Percentiles rank a stretch among this genome's conserved stretches.
Conservation (phyloP, 2,797 vertebrate genomes). For the Botia kubotai region DNA sequence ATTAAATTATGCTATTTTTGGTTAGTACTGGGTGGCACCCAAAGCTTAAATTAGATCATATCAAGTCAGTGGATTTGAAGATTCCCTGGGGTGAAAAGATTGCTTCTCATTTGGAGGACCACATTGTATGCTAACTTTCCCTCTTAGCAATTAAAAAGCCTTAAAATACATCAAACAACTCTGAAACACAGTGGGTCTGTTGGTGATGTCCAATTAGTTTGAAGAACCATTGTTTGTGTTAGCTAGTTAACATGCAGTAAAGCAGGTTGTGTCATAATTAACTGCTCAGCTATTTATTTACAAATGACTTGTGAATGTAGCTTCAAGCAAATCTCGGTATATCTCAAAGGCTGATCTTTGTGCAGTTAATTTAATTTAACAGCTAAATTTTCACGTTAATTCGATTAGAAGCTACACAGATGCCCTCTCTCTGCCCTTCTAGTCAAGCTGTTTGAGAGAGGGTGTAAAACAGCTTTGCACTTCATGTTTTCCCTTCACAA, state of each 20-base stretch:
- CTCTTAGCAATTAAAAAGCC: constrained; percentile 29
- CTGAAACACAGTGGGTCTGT: neutral
- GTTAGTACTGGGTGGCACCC: neutral
- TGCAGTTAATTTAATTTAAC: constrained; percentile 49
- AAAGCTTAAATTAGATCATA: constrained; percentile 21
- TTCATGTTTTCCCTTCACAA: constrained; percentile 40
- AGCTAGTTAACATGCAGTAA: constrained; percentile 16
- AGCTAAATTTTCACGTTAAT: constrained; percentile 41
- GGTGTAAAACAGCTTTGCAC: constrained; percentile 51
- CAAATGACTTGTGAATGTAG: constrained; percentile 23
- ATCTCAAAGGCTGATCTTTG: constrained; percentile 27
- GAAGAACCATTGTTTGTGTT: neutral
- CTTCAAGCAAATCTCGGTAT: constrained; percentile 24
- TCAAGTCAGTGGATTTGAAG: neutral
- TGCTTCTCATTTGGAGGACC: constrained; percentile 10
- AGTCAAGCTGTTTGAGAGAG: constrained; percentile 48
- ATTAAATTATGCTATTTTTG: constrained; percentile 3
- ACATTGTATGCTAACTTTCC: constrained; percentile 24
- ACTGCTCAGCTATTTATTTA: constrained; percentile 35
- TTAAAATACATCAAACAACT: constrained; percentile 34
- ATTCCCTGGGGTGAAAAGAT: constrained; percentile 2
- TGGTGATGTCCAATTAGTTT: constrained; percentile 18
- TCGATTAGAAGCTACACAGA: constrained; percentile 48
- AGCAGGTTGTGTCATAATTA: neutral
- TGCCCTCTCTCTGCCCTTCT: constrained; percentile 44